Percentiles rank a stretch among this genome's conserved stretches.
Conservation (phyloP, 1,140 invertebrate genomes). For the Camponotus floridanus region DNA sequence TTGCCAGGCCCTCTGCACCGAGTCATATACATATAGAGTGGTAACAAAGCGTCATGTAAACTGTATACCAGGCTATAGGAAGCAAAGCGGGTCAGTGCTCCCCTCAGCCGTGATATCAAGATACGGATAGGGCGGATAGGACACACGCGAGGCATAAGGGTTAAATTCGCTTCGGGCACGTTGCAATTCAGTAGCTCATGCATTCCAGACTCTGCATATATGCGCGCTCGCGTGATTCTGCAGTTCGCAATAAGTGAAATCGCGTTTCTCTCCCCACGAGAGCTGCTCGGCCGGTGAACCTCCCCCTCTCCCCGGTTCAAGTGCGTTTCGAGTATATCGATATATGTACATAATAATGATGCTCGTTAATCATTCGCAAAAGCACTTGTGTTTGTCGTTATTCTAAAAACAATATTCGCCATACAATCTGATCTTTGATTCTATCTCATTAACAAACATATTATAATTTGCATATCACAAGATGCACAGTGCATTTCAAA, state of each 20-base stretch:
- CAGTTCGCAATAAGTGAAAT: conserved; percentile 68
- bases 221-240: conserved; percentile 69
- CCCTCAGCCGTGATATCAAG: conserved; percentile 59
- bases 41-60: conserved; percentile 36
- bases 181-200: conserved; percentile 49
- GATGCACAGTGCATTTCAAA: too few relatives aligned
- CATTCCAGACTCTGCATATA: conserved; percentile 42
- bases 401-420: not conserved
- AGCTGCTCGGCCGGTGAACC: conserved; percentile 54
- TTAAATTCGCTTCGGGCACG: conserved; percentile 59
- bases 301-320: not conserved
- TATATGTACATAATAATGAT: not conserved
- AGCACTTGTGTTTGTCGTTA: not conserved
- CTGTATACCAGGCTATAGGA: conserved; percentile 37
- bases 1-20: not conserved
- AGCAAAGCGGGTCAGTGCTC: conserved; percentile 57
- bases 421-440: not conserved
- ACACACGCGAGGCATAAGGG: conserved; percentile 69
- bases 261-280: conserved; percentile 46
- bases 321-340: conserved; percentile 10
- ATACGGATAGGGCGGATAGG: conserved; percentile 67
- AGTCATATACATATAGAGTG: not conserved
- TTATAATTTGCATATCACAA: not conserved
- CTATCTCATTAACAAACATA: not conserved
- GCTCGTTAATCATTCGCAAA: conserved; percentile 9